phyloP scores from a whole-genome alignment of 2,113 vertebrate species.

The Sapajus apella region DNA sequence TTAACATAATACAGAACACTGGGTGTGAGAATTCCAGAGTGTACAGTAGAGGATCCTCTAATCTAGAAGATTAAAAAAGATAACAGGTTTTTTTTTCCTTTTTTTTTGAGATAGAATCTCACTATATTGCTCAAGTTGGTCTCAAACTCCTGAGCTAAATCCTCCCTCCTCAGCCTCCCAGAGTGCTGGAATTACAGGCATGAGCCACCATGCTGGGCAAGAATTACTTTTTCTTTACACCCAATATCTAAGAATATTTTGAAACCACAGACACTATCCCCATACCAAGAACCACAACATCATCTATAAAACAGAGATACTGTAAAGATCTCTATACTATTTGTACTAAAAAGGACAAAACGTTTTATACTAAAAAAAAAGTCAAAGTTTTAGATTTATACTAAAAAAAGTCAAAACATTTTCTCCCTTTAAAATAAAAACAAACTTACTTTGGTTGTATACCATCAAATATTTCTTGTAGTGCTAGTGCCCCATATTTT shows the following conservation, averaged over 20 bases:
- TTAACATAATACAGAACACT: not conserved
- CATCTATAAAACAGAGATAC: not conserved
- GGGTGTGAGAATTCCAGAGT: not conserved
- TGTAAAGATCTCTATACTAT: no score
- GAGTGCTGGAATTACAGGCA: no score
- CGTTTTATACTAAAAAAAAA: not conserved
- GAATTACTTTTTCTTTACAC: not conserved
- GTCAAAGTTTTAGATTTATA: not conserved
- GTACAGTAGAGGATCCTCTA: no score
- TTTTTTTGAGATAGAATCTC: no score
- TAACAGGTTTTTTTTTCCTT: not conserved
- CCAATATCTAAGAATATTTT: not conserved
- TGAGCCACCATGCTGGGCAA: no score
- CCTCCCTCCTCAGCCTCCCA: no score
- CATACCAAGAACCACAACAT: not conserved
- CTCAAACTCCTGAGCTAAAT: no score
- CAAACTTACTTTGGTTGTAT: slow-evolving; percentile 97
- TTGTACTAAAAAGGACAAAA: not conserved
- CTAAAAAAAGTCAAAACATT: not conserved
- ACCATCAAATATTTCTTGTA: slow-evolving; percentile 98
- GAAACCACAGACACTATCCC: not conserved
- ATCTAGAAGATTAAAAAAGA: not conserved
- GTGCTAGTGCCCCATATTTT: slow-evolving; percentile 95
- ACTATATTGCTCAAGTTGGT: no score
- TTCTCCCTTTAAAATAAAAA: slow-evolving; percentile 31